phyloP scores from a whole-genome alignment of 1,140 invertebrate species.

The Drosophila jambulina region DNA sequence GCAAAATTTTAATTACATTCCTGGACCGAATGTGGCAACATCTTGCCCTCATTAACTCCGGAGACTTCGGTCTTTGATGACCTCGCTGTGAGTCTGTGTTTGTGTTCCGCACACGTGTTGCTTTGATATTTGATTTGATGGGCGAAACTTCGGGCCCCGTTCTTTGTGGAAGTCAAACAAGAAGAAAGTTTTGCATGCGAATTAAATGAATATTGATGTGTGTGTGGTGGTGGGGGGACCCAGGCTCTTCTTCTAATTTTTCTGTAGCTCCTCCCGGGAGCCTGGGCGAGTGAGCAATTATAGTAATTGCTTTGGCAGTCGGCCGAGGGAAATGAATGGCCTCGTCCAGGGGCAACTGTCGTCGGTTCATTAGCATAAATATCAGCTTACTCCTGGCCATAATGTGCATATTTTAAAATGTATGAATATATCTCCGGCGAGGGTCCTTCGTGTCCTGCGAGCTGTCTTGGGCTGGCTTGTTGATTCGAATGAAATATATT shows the following conservation, averaged over 20 bases:
- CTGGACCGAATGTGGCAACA: constrained; percentile 9
- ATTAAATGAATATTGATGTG: constrained; percentile 65
- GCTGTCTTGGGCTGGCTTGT: constrained; percentile 60
- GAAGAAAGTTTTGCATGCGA: constrained; percentile 58
- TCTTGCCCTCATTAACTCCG: constrained; percentile 18
- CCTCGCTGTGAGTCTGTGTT: constrained; percentile 17
- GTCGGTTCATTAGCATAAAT: constrained; percentile 81
- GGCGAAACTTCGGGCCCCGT: constrained; percentile 56
- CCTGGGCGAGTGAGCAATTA: constrained; percentile 66
- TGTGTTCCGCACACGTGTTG: constrained; percentile 64
- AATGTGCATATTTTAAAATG: constrained; percentile 79
- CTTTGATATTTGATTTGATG: constrained; percentile 78
- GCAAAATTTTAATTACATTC: constrained; percentile 40
- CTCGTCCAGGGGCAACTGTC: constrained; percentile 49
- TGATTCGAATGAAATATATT: constrained; percentile 82
- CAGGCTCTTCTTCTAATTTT: neutral
- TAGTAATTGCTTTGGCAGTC: constrained; percentile 74
- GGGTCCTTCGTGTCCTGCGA: constrained; percentile 8
- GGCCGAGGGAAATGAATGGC: constrained; percentile 58
- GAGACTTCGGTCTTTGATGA: constrained; percentile 13
- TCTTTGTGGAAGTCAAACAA: constrained; percentile 64
- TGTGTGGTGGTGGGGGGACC: constrained; percentile 9
- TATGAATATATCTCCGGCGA: constrained; percentile 45
- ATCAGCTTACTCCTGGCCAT: constrained; percentile 77
- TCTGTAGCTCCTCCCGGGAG: neutral